These are phyloP conservation scores for Tipula lateralis DNA, from an alignment of 2,888 invertebrate genomes.

Conservation along the genomic window DNA sequence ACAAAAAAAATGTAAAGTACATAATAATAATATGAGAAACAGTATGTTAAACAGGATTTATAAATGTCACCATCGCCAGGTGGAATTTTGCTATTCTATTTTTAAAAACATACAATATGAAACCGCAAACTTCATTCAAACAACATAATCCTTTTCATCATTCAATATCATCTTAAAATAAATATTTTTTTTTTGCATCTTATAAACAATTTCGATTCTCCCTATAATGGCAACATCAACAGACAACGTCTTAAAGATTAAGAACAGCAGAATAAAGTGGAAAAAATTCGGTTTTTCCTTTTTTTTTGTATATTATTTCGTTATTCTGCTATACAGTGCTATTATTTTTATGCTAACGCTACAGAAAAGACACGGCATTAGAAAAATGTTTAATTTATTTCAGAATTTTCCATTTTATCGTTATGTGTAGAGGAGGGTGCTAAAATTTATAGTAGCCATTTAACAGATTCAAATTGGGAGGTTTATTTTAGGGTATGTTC, in stretches of 20 bases:
- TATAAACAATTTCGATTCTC: neutral
- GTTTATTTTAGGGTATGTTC: too few species aligned
- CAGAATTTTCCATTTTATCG: neutral
- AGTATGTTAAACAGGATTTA: neutral
- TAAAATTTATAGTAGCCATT: too few species aligned
- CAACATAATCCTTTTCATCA: slow-evolving; percentile 5
- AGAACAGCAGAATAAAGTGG: neutral
- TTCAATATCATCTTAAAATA: neutral
- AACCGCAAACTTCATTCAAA: neutral
- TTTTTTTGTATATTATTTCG: neutral
- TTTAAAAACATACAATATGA: neutral
- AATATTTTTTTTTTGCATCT: neutral
- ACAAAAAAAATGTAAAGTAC: neutral
- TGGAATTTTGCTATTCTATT: neutral
- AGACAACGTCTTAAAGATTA: neutral
- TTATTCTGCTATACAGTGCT: neutral
- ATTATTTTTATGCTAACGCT: neutral
- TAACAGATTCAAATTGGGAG: too few species aligned
- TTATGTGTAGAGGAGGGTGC: neutral
- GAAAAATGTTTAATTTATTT: neutral
- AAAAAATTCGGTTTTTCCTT: neutral
- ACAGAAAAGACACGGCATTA: neutral
- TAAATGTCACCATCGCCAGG: neutral
- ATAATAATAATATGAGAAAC: neutral
- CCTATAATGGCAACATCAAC: neutral